Evolutionary conservation across 2,888 invertebrate genomes (phyloP).

Genomic region (Catotricha subobsoleta): DNA sequence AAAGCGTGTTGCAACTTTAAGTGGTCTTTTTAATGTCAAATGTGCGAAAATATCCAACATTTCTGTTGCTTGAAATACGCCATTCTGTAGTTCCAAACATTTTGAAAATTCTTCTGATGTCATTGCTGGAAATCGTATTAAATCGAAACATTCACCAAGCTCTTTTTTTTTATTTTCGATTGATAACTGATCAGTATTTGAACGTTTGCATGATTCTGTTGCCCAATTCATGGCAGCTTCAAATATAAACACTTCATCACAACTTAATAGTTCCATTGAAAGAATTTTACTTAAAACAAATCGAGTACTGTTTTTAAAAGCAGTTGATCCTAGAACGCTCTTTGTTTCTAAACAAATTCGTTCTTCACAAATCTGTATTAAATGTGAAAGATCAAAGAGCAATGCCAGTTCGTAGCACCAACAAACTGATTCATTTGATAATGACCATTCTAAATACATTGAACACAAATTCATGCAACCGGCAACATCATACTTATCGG

Average conservation of each 20-base stretch:
- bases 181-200: neutral
- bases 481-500: constrained; percentile 7
- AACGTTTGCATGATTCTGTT: constrained; percentile 1
- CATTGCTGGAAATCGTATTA: constrained; percentile 7
- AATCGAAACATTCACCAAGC: constrained; percentile 6
- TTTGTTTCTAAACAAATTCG: constrained; percentile 6
- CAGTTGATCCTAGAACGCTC: neutral
- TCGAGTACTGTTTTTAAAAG: neutral
- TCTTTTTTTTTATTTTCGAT: constrained; percentile 4
- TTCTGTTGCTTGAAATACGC: neutral
- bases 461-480: constrained; percentile 5
- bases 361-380: constrained; percentile 4
- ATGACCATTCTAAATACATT: neutral
- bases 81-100: constrained; percentile 3
- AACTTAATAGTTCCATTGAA: constrained; percentile 4
- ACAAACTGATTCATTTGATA: neutral
- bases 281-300: constrained; percentile 1
- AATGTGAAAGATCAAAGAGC: constrained; percentile 1
- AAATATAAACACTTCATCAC: constrained; percentile 6
- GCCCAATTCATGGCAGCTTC: constrained; percentile 5
- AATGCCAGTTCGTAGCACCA: constrained; percentile 6
- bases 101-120: constrained; percentile 4
- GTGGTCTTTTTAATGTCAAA: constrained; percentile 1
- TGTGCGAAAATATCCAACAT: constrained; percentile 5
- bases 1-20: constrained; percentile 3